Conservation (phyloP, 2,113 vertebrate species). For the Menidia beryllina region DNA sequence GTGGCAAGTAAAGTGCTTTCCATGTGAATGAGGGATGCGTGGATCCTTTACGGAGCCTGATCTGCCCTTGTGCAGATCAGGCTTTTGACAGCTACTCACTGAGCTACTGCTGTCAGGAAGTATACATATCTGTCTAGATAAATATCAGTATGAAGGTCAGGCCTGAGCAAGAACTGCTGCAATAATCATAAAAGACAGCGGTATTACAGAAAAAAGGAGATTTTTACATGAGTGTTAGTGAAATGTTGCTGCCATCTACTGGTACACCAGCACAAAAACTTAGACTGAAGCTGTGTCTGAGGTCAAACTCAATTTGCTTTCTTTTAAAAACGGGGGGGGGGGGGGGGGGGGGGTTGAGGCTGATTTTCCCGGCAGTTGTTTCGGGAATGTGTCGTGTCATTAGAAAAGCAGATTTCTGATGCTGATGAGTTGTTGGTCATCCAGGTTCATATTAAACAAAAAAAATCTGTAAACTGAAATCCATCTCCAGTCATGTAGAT, state of each 20-base stretch:
- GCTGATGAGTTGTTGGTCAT: too few species aligned
- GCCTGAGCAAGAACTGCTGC: conserved; percentile 14
- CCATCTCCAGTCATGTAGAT: too few species aligned
- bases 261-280: conserved; percentile 22
- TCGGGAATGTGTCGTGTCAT: too few species aligned
- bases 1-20: conserved; percentile 11
- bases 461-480: too few species aligned
- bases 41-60: too few species aligned
- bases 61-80: conserved; percentile 24
- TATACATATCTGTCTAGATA: conserved; percentile 41
- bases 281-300: background rate
- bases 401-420: too few species aligned
- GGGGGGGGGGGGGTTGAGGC: too few species aligned
- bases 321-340: too few species aligned
- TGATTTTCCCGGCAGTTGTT: too few species aligned
- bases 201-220: background rate
- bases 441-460: too few species aligned
- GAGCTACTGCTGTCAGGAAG: conserved; percentile 42
- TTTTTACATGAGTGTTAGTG: conserved; percentile 10
- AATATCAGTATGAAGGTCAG: conserved; percentile 57
- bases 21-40: conserved; percentile 19
- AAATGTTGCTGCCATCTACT: conserved; percentile 70
- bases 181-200: conserved; percentile 25
- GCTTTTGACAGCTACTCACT: conserved; percentile 53
- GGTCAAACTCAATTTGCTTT: too few species aligned